Conservation (phyloP, 2,113 vertebrate species). For the Ginglymostoma cirratum region DNA sequence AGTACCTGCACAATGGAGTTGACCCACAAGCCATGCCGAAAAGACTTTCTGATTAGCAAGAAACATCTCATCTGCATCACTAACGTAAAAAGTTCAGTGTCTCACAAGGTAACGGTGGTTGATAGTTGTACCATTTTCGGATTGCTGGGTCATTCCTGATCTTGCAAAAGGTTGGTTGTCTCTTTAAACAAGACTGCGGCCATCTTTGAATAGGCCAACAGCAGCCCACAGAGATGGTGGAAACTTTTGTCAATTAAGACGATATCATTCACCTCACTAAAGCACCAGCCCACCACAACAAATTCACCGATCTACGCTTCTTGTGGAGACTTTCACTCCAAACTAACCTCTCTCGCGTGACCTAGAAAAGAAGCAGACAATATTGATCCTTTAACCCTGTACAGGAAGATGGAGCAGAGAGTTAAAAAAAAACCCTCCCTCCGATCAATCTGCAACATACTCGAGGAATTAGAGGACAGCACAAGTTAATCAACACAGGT, state of each 20-base stretch:
- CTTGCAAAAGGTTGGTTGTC: neutral
- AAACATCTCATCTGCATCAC: neutral
- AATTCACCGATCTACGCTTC: neutral
- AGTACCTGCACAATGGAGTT: too few relatives aligned
- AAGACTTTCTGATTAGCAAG: neutral
- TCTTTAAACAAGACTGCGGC: neutral
- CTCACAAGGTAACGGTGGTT: too few relatives aligned
- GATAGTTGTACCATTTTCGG: neutral
- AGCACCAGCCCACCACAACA: neutral
- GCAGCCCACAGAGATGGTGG: neutral
- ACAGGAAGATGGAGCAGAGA: neutral
- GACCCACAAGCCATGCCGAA: too few relatives aligned
- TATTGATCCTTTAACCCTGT: neutral
- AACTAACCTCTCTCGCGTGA: too few relatives aligned
- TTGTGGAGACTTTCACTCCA: neutral
- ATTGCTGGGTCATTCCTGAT: too few relatives aligned
- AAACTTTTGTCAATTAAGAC: neutral
- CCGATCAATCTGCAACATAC: neutral
- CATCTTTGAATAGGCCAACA: neutral
- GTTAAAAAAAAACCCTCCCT: neutral
- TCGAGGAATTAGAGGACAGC: neutral
- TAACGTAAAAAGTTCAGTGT: neutral
- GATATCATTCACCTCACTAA: neutral
- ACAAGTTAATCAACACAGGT: neutral
- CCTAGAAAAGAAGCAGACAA: neutral